These are phyloP conservation scores for Lasioglossum pauxillum DNA, from an alignment of 2,888 invertebrate genomes.

Conservation along the genomic window DNA sequence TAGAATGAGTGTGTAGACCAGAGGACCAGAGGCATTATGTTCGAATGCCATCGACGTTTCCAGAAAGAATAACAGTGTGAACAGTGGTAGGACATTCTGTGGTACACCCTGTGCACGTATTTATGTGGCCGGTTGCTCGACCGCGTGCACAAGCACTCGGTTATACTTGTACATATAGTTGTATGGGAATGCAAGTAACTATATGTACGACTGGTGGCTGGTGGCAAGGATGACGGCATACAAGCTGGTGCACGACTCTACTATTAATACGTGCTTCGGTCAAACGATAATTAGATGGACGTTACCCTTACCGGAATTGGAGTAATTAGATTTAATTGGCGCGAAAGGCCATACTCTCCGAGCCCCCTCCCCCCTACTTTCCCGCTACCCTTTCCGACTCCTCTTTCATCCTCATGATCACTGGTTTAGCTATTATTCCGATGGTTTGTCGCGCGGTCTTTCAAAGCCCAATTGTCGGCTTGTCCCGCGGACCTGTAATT, in stretches of 20 bases:
- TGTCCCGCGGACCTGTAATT: conserved; percentile 5
- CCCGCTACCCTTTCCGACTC: neutral
- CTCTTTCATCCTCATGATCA: conserved; percentile 43
- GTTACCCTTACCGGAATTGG: conserved; percentile 80
- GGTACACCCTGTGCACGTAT: conserved; percentile 17
- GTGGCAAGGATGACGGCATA: neutral
- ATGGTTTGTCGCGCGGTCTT: conserved; percentile 24
- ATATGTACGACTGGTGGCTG: neutral
- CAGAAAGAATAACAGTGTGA: neutral
- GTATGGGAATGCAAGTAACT: conserved; percentile 1
- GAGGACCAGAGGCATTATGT: neutral
- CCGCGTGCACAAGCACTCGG: conserved; percentile 15
- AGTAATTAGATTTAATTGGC: conserved; percentile 82
- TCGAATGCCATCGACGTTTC: neutral
- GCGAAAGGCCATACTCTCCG: conserved; percentile 63
- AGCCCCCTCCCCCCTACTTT: neutral
- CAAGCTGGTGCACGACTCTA: conserved; percentile 54
- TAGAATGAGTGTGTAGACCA: too few relatives aligned
- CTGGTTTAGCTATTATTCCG: conserved; percentile 50
- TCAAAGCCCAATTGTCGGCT: conserved; percentile 20
- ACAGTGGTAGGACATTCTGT: neutral
- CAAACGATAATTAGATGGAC: conserved; percentile 82
- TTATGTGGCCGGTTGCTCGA: conserved; percentile 15
- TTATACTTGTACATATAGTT: neutral
- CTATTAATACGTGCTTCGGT: conserved; percentile 80